A percentile compares a stretch with the other conserved stretches of the same genome.
Conservation (phyloP, 1,140 invertebrate genomes). For the Scaptomyza hsui region DNA sequence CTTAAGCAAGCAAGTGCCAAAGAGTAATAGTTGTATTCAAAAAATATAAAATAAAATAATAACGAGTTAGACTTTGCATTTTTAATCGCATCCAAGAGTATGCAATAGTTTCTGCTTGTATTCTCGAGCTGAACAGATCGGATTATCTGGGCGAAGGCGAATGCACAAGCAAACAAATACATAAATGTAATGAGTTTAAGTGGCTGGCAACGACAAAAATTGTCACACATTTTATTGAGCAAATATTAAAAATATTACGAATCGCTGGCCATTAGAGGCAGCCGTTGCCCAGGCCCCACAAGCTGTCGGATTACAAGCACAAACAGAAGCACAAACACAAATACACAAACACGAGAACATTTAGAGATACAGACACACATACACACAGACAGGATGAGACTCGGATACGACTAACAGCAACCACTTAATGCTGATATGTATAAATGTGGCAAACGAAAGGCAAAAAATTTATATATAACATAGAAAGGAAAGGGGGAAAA, state of each 20-base stretch:
- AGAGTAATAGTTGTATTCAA: neutral
- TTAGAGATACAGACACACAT: slow-evolving; percentile 27
- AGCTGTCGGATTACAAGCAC: slow-evolving; percentile 12
- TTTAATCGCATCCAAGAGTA: neutral
- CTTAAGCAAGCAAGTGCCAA: neutral
- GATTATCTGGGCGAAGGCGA: slow-evolving; percentile 29
- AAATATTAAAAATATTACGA: slow-evolving; percentile 82
- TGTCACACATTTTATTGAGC: slow-evolving; percentile 78
- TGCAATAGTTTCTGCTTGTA: slow-evolving; percentile 2
- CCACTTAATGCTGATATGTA: slow-evolving; percentile 67
- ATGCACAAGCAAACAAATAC: slow-evolving; percentile 59
- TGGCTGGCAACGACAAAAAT: slow-evolving; percentile 70
- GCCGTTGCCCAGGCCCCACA: slow-evolving; percentile 52
- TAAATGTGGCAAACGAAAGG: slow-evolving; percentile 40
- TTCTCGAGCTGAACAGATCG: slow-evolving; percentile 22
- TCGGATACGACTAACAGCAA: slow-evolving; percentile 40
- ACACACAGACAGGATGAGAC: slow-evolving; percentile 29
- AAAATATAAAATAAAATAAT: neutral
- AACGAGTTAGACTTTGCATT: neutral
- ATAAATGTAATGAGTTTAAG: slow-evolving; percentile 79
- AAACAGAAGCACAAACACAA: slow-evolving; percentile 15
- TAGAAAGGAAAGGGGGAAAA: slow-evolving; percentile 13
- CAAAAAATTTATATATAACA: neutral
- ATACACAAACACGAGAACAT: neutral
- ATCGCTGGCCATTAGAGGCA: slow-evolving; percentile 75